Conservation (phyloP, 2,888 invertebrate species). For the Epirrita christyi region DNA sequence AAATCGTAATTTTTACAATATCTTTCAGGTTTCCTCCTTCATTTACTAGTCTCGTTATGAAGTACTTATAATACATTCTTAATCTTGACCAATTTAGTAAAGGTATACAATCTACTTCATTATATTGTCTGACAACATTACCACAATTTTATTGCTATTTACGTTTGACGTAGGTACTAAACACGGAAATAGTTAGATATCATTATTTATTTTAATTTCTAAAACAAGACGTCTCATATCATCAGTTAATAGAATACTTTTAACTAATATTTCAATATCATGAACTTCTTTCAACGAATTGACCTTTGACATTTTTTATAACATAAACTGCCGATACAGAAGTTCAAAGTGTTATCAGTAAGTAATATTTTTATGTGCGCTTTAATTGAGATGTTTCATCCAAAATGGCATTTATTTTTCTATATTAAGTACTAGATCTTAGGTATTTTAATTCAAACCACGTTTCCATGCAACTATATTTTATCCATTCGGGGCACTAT, state of each 20-base stretch:
- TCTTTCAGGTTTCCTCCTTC: constrained; percentile 6
- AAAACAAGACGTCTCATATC: constrained; percentile 44
- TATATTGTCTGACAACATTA: constrained; percentile 11
- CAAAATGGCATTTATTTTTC: constrained; percentile 69
- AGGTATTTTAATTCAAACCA: constrained; percentile 40
- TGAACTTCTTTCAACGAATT: constrained; percentile 48
- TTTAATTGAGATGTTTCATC: constrained; percentile 46
- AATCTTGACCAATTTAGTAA: constrained; percentile 8
- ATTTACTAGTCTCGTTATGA: constrained; percentile 25
- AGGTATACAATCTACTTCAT: constrained; percentile 7
- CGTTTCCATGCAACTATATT: constrained; percentile 28
- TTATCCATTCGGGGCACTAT: constrained; percentile 25
- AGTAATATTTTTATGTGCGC: constrained; percentile 51
- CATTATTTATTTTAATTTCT: constrained; percentile 51
- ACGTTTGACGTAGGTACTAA: constrained; percentile 18
- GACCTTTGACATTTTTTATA: constrained; percentile 56
- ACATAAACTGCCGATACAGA: constrained; percentile 46
- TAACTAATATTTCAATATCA: constrained; percentile 59
- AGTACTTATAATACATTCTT: constrained; percentile 9
- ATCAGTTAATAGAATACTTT: constrained; percentile 50
- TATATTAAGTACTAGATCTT: constrained; percentile 45
- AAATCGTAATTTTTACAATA: not conserved
- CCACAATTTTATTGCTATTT: constrained; percentile 10
- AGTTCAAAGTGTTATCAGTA: constrained; percentile 60
- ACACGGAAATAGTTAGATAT: constrained; percentile 28